These are phyloP conservation scores for Delichon dasypus DNA, from an alignment of 2,797 vertebrate species.

Conservation along the genomic window DNA sequence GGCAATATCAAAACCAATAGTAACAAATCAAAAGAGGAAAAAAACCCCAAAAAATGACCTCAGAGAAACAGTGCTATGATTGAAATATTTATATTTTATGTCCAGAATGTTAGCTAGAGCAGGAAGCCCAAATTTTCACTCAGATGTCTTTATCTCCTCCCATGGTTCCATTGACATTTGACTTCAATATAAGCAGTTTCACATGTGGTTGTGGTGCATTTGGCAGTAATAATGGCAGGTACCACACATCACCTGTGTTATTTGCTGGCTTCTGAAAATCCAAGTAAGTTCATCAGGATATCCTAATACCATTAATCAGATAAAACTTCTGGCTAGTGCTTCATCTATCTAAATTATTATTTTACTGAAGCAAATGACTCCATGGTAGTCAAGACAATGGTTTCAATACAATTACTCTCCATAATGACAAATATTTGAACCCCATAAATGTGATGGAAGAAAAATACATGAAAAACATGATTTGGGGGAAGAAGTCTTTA, in stretches of 20 bases:
- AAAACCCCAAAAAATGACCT: background rate
- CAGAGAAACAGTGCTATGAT: background rate
- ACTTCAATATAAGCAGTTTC: background rate
- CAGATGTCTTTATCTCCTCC: background rate
- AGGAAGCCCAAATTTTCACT: background rate
- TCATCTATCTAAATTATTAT: background rate
- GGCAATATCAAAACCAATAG: background rate
- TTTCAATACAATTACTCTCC: background rate
- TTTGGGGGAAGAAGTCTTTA: background rate
- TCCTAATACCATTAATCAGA: background rate
- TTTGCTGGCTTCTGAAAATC: background rate
- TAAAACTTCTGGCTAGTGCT: background rate
- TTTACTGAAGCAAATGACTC: background rate
- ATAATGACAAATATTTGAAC: background rate
- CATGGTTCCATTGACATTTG: background rate
- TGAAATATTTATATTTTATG: background rate
- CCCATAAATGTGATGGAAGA: background rate
- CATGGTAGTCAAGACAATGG: background rate
- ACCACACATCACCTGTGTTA: background rate
- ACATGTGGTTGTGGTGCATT: background rate
- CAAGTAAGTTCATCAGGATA: background rate
- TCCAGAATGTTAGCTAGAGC: background rate
- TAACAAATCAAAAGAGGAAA: background rate
- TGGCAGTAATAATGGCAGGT: background rate
- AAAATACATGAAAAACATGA: background rate